Evolutionary conservation across 1,140 invertebrate species (phyloP).

Genomic region (Dendrolimus punctatus): DNA sequence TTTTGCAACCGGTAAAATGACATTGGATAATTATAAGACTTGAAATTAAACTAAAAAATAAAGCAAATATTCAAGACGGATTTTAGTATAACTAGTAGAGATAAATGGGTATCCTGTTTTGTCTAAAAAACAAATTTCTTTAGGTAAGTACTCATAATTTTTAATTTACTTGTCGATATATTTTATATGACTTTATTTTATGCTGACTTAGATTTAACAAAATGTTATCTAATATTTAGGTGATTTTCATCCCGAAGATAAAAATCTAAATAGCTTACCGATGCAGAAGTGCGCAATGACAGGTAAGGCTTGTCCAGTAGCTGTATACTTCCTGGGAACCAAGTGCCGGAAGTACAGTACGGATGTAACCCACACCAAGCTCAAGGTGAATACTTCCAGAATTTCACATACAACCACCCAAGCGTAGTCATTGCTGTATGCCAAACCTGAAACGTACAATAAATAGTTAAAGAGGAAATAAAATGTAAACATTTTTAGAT

Average conservation of each 20-base stretch:
- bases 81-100: too few species aligned
- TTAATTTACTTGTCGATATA: too few species aligned
- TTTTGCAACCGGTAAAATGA: too few species aligned
- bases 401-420: slow-evolving; percentile 81
- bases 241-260: not conserved
- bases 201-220: not conserved
- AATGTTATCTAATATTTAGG: not conserved
- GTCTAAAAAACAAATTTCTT: too few species aligned
- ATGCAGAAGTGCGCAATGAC: slow-evolving; percentile 88
- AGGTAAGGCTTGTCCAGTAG: slow-evolving; percentile 86
- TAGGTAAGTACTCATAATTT: too few species aligned
- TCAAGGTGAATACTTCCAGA: slow-evolving; percentile 86
- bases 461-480: not conserved
- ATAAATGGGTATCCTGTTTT: too few species aligned
- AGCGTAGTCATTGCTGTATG: slow-evolving; percentile 76
- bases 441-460: slow-evolving; percentile 69
- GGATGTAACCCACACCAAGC: slow-evolving; percentile 87
- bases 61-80: too few species aligned
- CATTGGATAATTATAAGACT: too few species aligned
- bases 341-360: slow-evolving; percentile 87
- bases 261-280: slow-evolving; percentile 54
- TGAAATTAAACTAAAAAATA: too few species aligned
- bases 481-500: too few species aligned
- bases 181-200: too few species aligned
- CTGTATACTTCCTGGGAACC: slow-evolving; percentile 84